phyloP scores from a whole-genome alignment of 2,888 invertebrate species.

The Papilio protenor region DNA sequence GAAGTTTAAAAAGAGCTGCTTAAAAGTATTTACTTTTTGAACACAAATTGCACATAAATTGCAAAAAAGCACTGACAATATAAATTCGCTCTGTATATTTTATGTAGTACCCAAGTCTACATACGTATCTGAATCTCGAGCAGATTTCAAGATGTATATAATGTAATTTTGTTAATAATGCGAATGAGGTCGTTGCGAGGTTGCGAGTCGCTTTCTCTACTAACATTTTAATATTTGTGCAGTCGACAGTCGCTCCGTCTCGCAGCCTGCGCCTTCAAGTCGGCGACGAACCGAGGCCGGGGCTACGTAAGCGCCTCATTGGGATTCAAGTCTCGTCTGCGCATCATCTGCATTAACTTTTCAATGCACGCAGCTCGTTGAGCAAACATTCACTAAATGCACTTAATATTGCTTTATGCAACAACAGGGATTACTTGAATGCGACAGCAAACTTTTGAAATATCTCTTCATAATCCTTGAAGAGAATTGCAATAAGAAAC shows the following conservation, averaged over 20 bases:
- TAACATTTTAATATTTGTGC: neutral
- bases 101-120: neutral
- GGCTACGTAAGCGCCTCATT: neutral
- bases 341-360: constrained; percentile 9
- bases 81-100: neutral
- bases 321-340: neutral
- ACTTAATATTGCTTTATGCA: neutral
- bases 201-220: neutral
- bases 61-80: neutral
- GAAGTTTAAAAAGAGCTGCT: too few relatives aligned
- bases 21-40: too few relatives aligned
- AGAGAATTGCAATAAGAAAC: neutral
- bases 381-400: neutral
- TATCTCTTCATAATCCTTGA: neutral
- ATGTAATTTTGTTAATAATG: neutral
- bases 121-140: neutral
- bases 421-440: neutral
- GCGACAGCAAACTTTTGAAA: neutral
- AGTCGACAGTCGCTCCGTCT: neutral
- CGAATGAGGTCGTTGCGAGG: neutral
- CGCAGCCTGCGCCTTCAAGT: neutral
- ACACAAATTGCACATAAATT: too few relatives aligned
- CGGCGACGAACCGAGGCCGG: neutral
- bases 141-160: neutral
- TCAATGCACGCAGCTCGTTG: neutral